Percentiles rank a stretch among this genome's conserved stretches.
Evolutionary conservation across 2,888 invertebrate genomes (phyloP).

Genomic region (Hydropsyche betteni): DNA sequence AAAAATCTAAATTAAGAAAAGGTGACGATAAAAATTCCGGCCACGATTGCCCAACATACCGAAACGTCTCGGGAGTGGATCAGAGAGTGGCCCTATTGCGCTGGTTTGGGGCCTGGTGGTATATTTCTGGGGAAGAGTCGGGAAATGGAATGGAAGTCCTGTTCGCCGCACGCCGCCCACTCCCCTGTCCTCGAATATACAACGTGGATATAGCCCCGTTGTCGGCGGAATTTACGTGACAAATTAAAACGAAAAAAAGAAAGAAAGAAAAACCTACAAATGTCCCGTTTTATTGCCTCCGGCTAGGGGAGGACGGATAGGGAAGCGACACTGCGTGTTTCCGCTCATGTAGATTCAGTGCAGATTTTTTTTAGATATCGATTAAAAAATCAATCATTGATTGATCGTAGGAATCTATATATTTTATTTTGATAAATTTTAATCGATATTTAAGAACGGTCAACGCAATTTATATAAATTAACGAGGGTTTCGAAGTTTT

Average conservation of each 20-base stretch:
- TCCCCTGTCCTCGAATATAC: background rate
- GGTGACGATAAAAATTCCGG: constrained; percentile 47
- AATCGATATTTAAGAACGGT: too few relatives aligned
- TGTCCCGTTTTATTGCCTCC: too few relatives aligned
- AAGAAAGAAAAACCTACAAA: constrained; percentile 13
- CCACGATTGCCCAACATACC: constrained; percentile 46
- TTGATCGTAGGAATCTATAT: too few relatives aligned
- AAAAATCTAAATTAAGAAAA: constrained; percentile 47
- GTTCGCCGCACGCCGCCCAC: background rate
- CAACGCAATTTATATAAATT: too few relatives aligned
- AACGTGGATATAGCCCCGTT: background rate
- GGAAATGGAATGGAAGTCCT: constrained; percentile 25
- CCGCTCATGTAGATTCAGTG: too few relatives aligned
- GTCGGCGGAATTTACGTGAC: constrained; percentile 25
- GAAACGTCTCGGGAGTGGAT: constrained; percentile 40
- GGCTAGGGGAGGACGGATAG: too few relatives aligned
- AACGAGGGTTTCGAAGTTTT: too few relatives aligned
- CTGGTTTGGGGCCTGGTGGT: background rate
- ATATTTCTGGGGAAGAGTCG: background rate
- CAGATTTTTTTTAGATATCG: too few relatives aligned
- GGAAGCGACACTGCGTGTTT: too few relatives aligned
- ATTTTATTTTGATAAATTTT: too few relatives aligned
- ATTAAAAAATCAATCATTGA: too few relatives aligned
- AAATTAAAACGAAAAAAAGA: constrained; percentile 24
- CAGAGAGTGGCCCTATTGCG: constrained; percentile 35